A percentile compares a stretch with the other conserved stretches of the same genome.
Conservation (phyloP, 2,797 vertebrate genomes). For the Mareca strepera region DNA sequence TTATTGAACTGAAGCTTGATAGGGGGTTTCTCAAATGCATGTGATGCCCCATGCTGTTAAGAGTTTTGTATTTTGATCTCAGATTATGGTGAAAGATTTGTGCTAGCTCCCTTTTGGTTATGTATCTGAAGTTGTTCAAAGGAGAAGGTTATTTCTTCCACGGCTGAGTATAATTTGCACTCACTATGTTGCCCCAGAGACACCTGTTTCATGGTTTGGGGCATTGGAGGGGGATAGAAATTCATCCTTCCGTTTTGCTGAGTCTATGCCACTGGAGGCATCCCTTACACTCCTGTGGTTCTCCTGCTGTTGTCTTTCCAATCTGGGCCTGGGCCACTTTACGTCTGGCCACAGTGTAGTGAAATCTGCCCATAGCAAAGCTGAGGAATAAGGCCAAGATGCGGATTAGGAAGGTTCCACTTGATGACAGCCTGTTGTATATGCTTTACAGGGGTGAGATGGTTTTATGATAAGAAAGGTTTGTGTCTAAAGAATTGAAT, state of each 20-base stretch:
- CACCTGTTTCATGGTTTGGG: not conserved
- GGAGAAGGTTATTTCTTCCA: not conserved
- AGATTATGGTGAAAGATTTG: conserved; percentile 36
- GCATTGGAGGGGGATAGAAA: not conserved
- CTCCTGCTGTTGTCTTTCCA: not conserved
- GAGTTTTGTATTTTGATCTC: conserved; percentile 43
- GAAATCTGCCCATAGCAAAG: not conserved
- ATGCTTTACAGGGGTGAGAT: not conserved
- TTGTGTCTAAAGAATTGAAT: not conserved
- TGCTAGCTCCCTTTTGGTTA: not conserved
- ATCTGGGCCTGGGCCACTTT: not conserved
- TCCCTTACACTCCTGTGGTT: not conserved
- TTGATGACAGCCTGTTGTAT: not conserved
- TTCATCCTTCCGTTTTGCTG: not conserved
- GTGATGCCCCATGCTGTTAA: not conserved
- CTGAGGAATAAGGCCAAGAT: not conserved
- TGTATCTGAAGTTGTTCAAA: conserved; percentile 27
- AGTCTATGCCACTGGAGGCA: not conserved
- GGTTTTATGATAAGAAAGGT: not conserved
- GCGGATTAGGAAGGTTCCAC: not conserved
- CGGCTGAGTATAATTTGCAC: not conserved
- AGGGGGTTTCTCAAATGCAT: not conserved
- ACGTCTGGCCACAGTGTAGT: not conserved
- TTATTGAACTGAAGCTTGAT: conserved; percentile 45
- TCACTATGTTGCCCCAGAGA: not conserved